Base-by-base conservation (phyloP, 1,140 invertebrate genomes). In the Diabrotica virgifera region DNA sequence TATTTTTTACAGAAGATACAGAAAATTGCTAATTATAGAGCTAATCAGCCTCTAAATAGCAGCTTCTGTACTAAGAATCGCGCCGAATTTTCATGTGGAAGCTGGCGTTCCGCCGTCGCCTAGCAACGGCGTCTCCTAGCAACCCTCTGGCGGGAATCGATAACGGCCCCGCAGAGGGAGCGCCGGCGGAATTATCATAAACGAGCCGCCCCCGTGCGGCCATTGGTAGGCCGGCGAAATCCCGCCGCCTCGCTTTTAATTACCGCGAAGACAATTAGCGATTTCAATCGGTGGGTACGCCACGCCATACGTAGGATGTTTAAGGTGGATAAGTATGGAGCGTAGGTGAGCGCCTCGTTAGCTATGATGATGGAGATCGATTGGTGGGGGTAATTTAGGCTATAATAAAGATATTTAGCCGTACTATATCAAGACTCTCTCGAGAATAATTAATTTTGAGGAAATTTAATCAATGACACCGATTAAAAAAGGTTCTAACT, bases 61-160 rank as follows among this genome's bases (percentile, higher is more conserved):
- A 24, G 24, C 24, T 24, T 24, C 24, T 24, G n/a, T n/a, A n/a
- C n/a, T n/a, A n/a, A n/a, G n/a, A 24, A 24, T 24, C 24, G 24
- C 24, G 24, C 24, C 24, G 24, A 24, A 24, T 24, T 24, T 24
- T 24, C 24, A 24, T 24, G 24, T 36, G 57, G 57, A 59, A 40
- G 10, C 53, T 55, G 46, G 12, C 54, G 57, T 46, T 12, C 36
- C 10, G 24, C 56, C 35, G 57, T 59, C 57, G 37, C 57, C 36
- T 59, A 59, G 57, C 57, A 59, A 59, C 57, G 11, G 57, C n/a
- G 57, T 59, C 57, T 59, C 57, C 46, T 59, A 59, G 57, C 57
- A 59, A 59, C 57, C 57, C 57, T 46, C 57, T 14, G 14, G 14
- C 36, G 37, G 57, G 38, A 46, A 59, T 59, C 57, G 57, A 59